Conservation (phyloP, 2,797 vertebrate species). For the Chaetophractus vellerosus region DNA sequence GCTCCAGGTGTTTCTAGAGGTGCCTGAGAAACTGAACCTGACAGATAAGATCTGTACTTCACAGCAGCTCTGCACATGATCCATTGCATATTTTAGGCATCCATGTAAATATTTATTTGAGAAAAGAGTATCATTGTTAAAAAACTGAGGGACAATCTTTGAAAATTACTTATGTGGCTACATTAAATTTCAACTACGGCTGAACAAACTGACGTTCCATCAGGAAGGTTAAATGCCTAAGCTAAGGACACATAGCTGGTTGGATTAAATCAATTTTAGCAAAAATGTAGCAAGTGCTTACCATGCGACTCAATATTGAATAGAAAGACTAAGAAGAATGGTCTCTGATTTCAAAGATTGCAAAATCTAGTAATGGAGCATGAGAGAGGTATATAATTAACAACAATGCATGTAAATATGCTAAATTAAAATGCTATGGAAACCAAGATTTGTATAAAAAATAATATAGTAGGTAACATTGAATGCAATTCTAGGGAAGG, state of each 20-base stretch:
- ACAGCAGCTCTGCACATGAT: background rate
- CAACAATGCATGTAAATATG: background rate
- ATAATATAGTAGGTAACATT: background rate
- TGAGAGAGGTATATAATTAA: background rate
- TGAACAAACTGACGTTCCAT: background rate
- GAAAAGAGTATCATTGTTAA: constrained; percentile 27
- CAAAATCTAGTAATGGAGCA: background rate
- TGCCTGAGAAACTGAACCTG: background rate
- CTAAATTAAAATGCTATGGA: background rate
- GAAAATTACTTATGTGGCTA: constrained; percentile 22
- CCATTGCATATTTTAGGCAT: constrained; percentile 6
- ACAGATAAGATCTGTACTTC: background rate
- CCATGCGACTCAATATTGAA: background rate
- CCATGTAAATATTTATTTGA: constrained; percentile 8
- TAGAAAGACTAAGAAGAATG: background rate
- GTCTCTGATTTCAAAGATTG: background rate
- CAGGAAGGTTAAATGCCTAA: background rate
- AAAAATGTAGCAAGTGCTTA: background rate
- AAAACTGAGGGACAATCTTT: constrained; percentile 20
- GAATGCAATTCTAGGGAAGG: background rate
- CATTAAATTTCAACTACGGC: background rate
- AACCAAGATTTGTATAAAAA: background rate
- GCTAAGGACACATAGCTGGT: background rate
- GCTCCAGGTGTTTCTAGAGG: background rate
- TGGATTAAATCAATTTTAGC: constrained; percentile 32